A percentile compares a stretch with the other conserved stretches of the same genome.
Conservation (phyloP, 1,140 invertebrate genomes). For the Meloidogyne chitwoodi region DNA sequence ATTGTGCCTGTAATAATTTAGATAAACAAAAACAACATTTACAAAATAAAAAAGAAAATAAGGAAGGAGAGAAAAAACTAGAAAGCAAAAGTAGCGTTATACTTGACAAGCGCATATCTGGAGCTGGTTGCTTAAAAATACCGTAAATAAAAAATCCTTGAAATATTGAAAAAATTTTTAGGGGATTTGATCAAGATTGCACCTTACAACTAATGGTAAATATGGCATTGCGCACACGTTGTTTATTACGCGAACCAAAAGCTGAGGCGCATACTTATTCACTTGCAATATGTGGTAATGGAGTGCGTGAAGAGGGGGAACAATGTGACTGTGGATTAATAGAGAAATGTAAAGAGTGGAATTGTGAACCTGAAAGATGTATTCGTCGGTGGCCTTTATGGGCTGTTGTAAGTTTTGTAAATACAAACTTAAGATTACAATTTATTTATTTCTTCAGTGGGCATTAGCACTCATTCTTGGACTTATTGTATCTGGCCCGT, state of each 20-base stretch:
- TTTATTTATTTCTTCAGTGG: background rate
- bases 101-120: background rate
- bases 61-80: slow-evolving; percentile 11
- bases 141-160: slow-evolving; percentile 35
- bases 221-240: slow-evolving; percentile 33
- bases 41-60: background rate
- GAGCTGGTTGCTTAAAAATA: slow-evolving; percentile 45
- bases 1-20: slow-evolving; percentile 41
- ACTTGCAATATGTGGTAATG: slow-evolving; percentile 36
- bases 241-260: slow-evolving; percentile 19
- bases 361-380: slow-evolving; percentile 37
- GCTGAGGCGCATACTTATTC: background rate
- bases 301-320: slow-evolving; percentile 28
- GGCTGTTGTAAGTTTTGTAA: slow-evolving; percentile 26
- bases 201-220: slow-evolving; percentile 38
- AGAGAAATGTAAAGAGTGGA: slow-evolving; percentile 28
- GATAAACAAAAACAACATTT: background rate
- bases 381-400: slow-evolving; percentile 23
- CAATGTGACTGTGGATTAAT: slow-evolving; percentile 38
- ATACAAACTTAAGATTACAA: background rate
- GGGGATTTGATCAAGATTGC: slow-evolving; percentile 43
- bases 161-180: slow-evolving; percentile 4
- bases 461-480: background rate
- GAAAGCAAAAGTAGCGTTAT: background rate
- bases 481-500: background rate